phyloP scores from a whole-genome alignment of 2,797 vertebrate species.

The Scleropages formosus region DNA sequence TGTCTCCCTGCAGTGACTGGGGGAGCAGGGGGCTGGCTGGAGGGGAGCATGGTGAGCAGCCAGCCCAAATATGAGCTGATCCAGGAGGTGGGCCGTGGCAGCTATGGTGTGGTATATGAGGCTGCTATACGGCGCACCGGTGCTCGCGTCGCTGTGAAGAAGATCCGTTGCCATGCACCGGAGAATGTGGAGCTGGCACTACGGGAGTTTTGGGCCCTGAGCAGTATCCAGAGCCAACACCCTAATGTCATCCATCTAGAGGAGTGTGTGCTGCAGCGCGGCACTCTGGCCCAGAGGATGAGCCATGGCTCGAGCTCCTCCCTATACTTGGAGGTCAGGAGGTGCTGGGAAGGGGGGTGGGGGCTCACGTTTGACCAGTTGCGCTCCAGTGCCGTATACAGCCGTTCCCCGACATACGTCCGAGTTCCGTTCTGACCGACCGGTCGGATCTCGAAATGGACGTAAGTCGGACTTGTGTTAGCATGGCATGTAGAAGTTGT shows the following conservation, averaged over 20 bases:
- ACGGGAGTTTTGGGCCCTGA: slow-evolving; percentile 96
- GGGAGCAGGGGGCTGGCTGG: slow-evolving; percentile 59
- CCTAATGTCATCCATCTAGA: slow-evolving; percentile 97
- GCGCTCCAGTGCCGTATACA: too few relatives aligned
- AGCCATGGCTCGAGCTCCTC: slow-evolving; percentile 89
- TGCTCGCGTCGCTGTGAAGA: slow-evolving; percentile 90
- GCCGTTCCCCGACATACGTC: too few relatives aligned
- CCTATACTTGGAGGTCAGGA: slow-evolving; percentile 87
- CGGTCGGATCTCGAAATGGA: too few relatives aligned
- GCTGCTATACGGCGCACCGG: slow-evolving; percentile 84
- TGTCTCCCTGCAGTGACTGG: slow-evolving; percentile 53
- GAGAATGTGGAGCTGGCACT: slow-evolving; percentile 96
- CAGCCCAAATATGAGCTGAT: slow-evolving; percentile 98
- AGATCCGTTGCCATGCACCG: slow-evolving; percentile 94
- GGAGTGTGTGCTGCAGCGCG: slow-evolving; percentile 93
- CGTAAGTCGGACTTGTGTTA: too few relatives aligned
- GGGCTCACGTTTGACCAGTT: too few relatives aligned
- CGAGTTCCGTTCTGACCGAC: too few relatives aligned
- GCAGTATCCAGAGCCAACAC: slow-evolving; percentile 97
- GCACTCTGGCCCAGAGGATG: slow-evolving; percentile 92
- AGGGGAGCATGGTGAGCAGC: slow-evolving; percentile 97
- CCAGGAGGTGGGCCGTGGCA: slow-evolving; percentile 97
- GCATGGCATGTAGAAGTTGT: too few relatives aligned
- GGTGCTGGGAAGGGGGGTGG: too few relatives aligned
- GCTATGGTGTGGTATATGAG: slow-evolving; percentile 97